phyloP scores from a whole-genome alignment of 2,113 vertebrate genomes.

The Charina bottae region DNA sequence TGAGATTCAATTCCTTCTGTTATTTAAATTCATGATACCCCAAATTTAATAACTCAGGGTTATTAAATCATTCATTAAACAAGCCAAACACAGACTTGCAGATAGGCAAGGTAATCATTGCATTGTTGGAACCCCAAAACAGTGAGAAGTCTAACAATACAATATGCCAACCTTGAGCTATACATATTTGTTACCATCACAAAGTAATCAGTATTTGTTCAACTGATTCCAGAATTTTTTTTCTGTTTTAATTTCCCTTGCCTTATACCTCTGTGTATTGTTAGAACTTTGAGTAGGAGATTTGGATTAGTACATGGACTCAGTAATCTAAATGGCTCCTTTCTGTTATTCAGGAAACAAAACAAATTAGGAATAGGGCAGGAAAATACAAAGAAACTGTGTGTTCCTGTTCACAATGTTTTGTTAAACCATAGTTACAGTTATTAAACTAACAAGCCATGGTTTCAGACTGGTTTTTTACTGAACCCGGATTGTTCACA shows the following conservation, averaged over 20 bases:
- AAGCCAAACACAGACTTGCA: neutral
- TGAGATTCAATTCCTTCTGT: neutral
- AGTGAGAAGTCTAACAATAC: neutral
- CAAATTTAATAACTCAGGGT: neutral
- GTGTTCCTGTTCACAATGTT: neutral
- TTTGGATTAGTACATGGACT: neutral
- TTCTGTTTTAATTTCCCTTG: neutral
- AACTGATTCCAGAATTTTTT: neutral
- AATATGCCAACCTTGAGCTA: neutral
- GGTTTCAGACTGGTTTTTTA: neutral
- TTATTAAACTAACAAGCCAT: neutral
- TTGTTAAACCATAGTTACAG: neutral
- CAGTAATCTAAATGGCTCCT: neutral
- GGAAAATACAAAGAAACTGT: neutral
- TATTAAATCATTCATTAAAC: neutral
- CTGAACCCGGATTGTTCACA: neutral
- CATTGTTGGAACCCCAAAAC: neutral
- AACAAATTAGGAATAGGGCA: neutral
- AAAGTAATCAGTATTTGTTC: neutral
- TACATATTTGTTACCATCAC: neutral
- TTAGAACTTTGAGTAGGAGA: neutral
- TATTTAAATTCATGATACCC: neutral
- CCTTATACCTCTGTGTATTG: neutral
- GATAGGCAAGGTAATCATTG: neutral
- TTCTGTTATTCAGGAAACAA: neutral